Evolutionary conservation across 2,113 vertebrate species (phyloP), one percentile per base, ranked within the genome.

Genomic region (Onychorhynchus coronatus): DNA sequence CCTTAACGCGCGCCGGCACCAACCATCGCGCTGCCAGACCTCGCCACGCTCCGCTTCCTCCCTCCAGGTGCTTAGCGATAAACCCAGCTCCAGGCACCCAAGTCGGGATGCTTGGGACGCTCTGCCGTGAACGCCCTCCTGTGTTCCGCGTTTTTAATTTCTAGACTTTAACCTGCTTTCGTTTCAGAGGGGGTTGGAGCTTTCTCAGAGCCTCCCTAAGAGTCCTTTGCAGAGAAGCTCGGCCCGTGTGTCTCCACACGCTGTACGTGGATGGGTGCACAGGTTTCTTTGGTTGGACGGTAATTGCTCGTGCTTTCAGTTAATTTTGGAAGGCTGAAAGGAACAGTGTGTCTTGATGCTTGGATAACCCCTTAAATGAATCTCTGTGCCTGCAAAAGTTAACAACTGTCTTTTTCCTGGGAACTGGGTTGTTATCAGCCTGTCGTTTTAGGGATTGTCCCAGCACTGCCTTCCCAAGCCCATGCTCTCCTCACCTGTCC

Each of bases 11-110:
- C 15, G 2, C 42, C 46, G 12, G 59, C 42, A 17, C n/a, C 62
- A 46, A 2, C 50, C 93, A 14, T 37, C 20, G 19, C 42, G 1
- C 35, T 12, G 80, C 76, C 80, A 21, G 74, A 33, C 49, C 89
- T 50, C 62, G 37, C 91, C 90, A 30, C 14, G 67, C 85, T 67
- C 91, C 8, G n/a, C 79, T 93, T 97, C 96, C 96, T 97, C 93
- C 33, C 79, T 75, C 17, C 94, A 97, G 97, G 92, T 95, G 92
- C 25, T 12, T 15, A 0, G 35, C n/a, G 2, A 9, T 19, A 19
- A 3, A 8, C 8, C 23, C 65, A 3, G 61, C 71, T 7, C 63
- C 80, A 2, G 62, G 56, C 91, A 3, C 73, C 77, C 66, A 0
- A 3, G 24, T 7, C 2, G 4, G 63, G 72, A 2, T 56, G 74